phyloP scores from a whole-genome alignment of 2,888 invertebrate genomes.

The Xestia xanthographa region DNA sequence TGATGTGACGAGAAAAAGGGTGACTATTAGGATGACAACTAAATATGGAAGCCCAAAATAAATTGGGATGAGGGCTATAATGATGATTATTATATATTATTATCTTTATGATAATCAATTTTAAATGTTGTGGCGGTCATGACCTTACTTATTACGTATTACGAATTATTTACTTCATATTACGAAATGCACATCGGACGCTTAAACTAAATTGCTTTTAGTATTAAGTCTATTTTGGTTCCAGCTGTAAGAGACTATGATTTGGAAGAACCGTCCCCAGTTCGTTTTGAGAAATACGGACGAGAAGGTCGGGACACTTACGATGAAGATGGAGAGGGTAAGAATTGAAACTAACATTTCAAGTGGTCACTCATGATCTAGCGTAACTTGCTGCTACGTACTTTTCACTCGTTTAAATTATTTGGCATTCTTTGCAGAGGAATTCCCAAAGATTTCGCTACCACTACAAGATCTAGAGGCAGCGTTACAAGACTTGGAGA shows the following conservation, averaged over 20 bases:
- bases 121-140: neutral
- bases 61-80: neutral
- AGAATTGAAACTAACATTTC: neutral
- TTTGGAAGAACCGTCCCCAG: conserved; percentile 76
- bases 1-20: neutral
- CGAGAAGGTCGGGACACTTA: conserved; percentile 69
- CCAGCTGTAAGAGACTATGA: conserved; percentile 77
- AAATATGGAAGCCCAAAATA: neutral
- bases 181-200: neutral
- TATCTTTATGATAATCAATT: neutral
- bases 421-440: conserved; percentile 72
- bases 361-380: neutral
- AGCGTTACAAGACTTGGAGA: conserved; percentile 84
- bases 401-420: neutral
- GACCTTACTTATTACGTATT: neutral
- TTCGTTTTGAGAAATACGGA: conserved; percentile 71
- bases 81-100: neutral
- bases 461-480: conserved; percentile 87
- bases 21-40: neutral
- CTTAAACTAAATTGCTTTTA: neutral
- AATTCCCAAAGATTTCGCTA: conserved; percentile 86
- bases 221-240: conserved; percentile 20
- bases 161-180: too few relatives aligned
- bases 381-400: neutral
- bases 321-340: conserved; percentile 79